A percentile compares a stretch with the other conserved stretches of the same genome.
These are phyloP conservation scores for Eretmocerus hayati DNA, from an alignment of 2,888 invertebrate species.

Conservation along the genomic window DNA sequence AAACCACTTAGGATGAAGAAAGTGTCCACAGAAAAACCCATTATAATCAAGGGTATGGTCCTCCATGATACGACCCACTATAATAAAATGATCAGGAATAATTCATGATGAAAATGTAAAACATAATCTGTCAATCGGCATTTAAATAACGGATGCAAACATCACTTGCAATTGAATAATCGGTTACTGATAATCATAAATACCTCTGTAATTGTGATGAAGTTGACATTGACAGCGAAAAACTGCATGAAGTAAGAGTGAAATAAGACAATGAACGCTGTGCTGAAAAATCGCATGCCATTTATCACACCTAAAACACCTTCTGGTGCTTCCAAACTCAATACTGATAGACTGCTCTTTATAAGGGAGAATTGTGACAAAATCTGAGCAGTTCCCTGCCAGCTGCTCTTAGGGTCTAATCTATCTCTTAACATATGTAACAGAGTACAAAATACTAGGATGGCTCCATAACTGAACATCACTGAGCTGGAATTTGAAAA, in stretches of 20 bases:
- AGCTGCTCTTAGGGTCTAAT: too few species aligned
- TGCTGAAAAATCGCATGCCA: conserved; percentile 42
- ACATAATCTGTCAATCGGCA: too few species aligned
- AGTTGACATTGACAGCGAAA: background rate
- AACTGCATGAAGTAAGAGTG: background rate
- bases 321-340: background rate
- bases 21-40: conserved; percentile 3
- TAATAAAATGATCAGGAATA: background rate
- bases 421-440: too few species aligned
- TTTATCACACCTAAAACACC: conserved; percentile 2
- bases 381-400: background rate
- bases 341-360: background rate
- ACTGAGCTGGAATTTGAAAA: too few species aligned
- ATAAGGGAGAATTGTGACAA: conserved; percentile 1
- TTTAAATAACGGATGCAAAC: too few species aligned
- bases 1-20: conserved; percentile 11
- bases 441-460: too few species aligned
- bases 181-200: too few species aligned
- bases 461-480: too few species aligned
- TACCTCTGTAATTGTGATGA: background rate
- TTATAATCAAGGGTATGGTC: background rate
- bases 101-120: too few species aligned
- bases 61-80: conserved; percentile 5
- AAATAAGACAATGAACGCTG: conserved; percentile 46
- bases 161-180: too few species aligned